A percentile compares a stretch with the other conserved stretches of the same genome.
These are phyloP conservation scores for Brachionichthys hirsutus DNA, from an alignment of 2,113 vertebrate species.

Conservation along the genomic window DNA sequence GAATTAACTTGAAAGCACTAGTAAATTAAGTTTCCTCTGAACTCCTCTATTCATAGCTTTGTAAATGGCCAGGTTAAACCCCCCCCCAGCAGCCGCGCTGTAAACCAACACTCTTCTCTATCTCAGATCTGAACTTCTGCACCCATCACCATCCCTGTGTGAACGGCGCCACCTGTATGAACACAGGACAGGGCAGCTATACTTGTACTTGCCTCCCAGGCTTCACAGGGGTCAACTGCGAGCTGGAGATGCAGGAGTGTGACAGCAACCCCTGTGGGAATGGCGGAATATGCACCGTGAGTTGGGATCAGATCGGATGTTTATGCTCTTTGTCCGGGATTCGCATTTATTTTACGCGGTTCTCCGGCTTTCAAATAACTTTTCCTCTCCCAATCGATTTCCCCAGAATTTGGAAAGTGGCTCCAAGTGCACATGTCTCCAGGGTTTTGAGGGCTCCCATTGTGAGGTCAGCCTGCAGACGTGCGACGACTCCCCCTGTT, in stretches of 20 bases:
- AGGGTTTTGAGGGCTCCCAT: slow-evolving; percentile 88
- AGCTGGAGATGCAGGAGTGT: slow-evolving; percentile 91
- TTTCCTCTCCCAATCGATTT: neutral
- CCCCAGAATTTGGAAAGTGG: slow-evolving; percentile 85
- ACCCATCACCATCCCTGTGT: slow-evolving; percentile 95
- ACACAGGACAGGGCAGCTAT: slow-evolving; percentile 96
- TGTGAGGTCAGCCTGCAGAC: slow-evolving; percentile 91
- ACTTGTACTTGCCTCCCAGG: slow-evolving; percentile 92
- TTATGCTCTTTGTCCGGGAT: neutral
- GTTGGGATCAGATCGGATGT: slow-evolving; percentile 26
- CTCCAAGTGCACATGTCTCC: slow-evolving; percentile 86
- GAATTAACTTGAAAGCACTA: slow-evolving; percentile 60
- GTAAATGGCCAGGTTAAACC: slow-evolving; percentile 12
- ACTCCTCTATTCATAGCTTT: slow-evolving; percentile 32
- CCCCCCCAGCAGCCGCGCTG: neutral
- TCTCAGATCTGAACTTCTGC: slow-evolving; percentile 95
- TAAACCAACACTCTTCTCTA: slow-evolving; percentile 52
- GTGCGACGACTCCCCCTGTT: slow-evolving; percentile 90
- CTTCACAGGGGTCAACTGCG: slow-evolving; percentile 90
- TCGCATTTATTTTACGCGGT: no score
- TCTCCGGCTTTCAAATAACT: neutral
- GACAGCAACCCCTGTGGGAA: slow-evolving; percentile 96
- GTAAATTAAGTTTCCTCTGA: slow-evolving; percentile 60
- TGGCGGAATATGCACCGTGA: slow-evolving; percentile 89
- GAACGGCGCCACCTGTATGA: slow-evolving; percentile 96